Conservation (phyloP, 1,140 invertebrate species). For the Caenorhabditis tropicalis region DNA sequence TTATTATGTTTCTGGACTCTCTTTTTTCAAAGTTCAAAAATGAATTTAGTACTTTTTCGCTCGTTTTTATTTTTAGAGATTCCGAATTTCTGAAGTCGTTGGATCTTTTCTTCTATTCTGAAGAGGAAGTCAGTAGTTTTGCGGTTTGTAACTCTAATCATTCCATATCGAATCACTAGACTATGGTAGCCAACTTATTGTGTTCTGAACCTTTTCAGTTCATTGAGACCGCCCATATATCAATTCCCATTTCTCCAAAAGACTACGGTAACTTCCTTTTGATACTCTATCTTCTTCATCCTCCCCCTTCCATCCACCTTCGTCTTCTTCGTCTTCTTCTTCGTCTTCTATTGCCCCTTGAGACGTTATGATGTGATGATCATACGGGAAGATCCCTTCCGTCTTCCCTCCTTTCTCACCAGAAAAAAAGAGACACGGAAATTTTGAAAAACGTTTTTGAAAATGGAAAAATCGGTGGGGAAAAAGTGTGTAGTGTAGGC, state of each 20-base stretch:
- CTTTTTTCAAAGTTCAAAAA: not conserved
- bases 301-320: not conserved
- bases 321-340: not conserved
- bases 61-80: not conserved
- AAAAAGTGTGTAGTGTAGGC: conserved; percentile 18
- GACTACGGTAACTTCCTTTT: not conserved
- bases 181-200: too few relatives aligned
- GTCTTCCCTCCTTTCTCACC: not conserved
- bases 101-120: too few relatives aligned
- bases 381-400: not conserved
- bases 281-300: too few relatives aligned
- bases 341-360: not conserved
- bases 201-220: too few relatives aligned
- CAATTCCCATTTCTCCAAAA: not conserved
- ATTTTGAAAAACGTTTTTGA: not conserved
- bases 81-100: too few relatives aligned
- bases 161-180: too few relatives aligned
- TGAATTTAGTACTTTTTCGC: not conserved
- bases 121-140: not conserved
- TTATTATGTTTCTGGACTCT: not conserved
- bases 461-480: not conserved
- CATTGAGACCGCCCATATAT: not conserved
- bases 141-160: not conserved
- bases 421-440: not conserved
- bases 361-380: conserved; percentile 33